phyloP scores from a whole-genome alignment of 2,113 vertebrate genomes.

The Zosterops lateralis region DNA sequence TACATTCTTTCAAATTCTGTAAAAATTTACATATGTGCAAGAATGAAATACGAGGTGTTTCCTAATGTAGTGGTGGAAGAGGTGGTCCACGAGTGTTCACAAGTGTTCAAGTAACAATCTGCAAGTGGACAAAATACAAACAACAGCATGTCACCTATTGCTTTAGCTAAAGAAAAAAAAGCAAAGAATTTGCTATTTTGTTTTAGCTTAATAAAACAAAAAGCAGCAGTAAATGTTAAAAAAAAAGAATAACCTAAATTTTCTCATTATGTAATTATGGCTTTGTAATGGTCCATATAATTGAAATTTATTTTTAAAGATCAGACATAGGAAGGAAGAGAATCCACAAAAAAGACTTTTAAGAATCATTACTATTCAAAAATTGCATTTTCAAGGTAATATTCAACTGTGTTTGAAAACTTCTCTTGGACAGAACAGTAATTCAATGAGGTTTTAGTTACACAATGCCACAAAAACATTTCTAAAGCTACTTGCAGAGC shows the following conservation, averaged over 20 bases:
- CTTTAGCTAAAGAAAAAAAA: background rate
- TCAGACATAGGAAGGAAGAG: background rate
- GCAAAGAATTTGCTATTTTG: background rate
- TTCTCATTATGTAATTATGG: background rate
- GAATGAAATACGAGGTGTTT: background rate
- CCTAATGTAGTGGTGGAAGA: background rate
- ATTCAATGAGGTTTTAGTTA: background rate
- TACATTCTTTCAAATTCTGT: background rate
- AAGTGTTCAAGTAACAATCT: background rate
- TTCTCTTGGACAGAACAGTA: background rate
- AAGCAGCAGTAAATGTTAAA: background rate
- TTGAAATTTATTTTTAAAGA: background rate
- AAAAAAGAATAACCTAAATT: background rate
- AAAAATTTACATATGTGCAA: background rate
- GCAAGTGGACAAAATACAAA: background rate
- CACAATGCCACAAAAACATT: background rate
- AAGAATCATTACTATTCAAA: background rate
- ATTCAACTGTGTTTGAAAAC: background rate
- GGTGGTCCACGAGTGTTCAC: background rate
- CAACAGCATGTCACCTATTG: background rate
- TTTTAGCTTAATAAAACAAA: background rate
- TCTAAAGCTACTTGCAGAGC: background rate
- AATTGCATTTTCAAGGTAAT: background rate
- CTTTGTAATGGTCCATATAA: background rate
- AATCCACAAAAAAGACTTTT: background rate